These are phyloP conservation scores for Embidobia sp. DNA, from an alignment of 2,888 invertebrate genomes.

Conservation along the genomic window DNA sequence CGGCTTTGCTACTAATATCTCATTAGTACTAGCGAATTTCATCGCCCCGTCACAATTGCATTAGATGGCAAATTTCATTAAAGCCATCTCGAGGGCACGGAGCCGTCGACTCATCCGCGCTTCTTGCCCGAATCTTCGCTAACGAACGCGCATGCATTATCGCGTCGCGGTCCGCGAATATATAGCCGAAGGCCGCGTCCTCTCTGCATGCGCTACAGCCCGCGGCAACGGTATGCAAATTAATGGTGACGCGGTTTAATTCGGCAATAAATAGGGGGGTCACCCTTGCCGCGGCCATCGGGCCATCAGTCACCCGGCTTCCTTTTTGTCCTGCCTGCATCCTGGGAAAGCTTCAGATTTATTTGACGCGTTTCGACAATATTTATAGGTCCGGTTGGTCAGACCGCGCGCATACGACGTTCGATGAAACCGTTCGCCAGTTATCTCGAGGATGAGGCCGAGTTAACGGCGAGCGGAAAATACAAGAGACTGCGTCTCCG, in stretches of 20 bases:
- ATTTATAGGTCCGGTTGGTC: conserved; percentile 81
- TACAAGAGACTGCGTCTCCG: background rate
- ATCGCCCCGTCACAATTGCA: conserved; percentile 42
- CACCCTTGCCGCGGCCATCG: conserved; percentile 77
- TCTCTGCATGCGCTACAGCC: conserved; percentile 21
- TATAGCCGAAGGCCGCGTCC: conserved; percentile 35
- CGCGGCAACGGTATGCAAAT: conserved; percentile 77
- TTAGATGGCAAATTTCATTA: conserved; percentile 58
- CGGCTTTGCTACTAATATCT: conserved; percentile 32
- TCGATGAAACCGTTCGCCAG: conserved; percentile 49
- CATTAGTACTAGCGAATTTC: conserved; percentile 33
- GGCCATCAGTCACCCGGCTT: conserved; percentile 78
- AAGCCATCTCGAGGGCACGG: conserved; percentile 15
- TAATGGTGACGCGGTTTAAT: conserved; percentile 81
- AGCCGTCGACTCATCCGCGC: conserved; percentile 30
- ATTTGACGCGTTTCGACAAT: conserved; percentile 80
- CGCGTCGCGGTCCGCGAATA: conserved; percentile 37
- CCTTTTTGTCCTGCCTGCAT: conserved; percentile 74
- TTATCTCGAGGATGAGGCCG: background rate
- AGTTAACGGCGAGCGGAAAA: too few relatives aligned
- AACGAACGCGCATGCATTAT: conserved; percentile 51
- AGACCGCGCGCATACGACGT: conserved; percentile 70
- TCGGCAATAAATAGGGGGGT: conserved; percentile 81
- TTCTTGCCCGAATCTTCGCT: conserved; percentile 58
- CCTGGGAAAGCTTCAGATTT: conserved; percentile 81